Base-by-base conservation (phyloP, 2,113 vertebrate species). In the Cyprinus carpio region DNA sequence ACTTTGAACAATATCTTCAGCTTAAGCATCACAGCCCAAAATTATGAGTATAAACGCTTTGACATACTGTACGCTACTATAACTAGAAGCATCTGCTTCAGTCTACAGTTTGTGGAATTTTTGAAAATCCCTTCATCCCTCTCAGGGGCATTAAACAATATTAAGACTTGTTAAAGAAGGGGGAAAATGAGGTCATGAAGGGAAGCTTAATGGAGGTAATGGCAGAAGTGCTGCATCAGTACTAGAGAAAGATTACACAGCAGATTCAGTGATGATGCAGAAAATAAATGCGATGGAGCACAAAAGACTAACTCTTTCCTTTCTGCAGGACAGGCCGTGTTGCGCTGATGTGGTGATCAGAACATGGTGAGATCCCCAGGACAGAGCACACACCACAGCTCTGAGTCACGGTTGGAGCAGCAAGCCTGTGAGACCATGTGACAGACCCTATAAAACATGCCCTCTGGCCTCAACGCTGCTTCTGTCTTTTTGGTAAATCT, bases 251-350 rank as follows among this genome's bases (percentile, higher is more conserved):
- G 65, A 82, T 69, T 37, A 81, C 79, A 81, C 79, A 81, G 79
- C 40, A 81, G 6, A 81, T 81, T 40, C 13, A 67, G 37, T 81
- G 40, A 65, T 64, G 77, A 67, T 27, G 62, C 37, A 13, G 40
- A 67, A 65, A 67, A 81, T 65, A 67, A 80, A 81, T 37, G 65
- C 18, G 12, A 71, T 37, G 25, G 49, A 82, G 81, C 81, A 82
- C 80, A 82, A 82, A 69, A 80, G 58, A 80, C n/a, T 80, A 64
- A 69, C 67, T 40, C 58, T 81, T 81, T 82, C 43, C 80, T 29
- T 54, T 82, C 64, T 69, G 46, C 18, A 18, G 27, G 43, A 69
- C 81, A 56, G 40, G 23, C 20, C 12, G 27, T 49, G 75, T 56
- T 58, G 29, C 3, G 31, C 51, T 58, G 18, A 78, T 34, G 20